Conservation (phyloP, 2,113 vertebrate species). For the Calcarius ornatus region DNA sequence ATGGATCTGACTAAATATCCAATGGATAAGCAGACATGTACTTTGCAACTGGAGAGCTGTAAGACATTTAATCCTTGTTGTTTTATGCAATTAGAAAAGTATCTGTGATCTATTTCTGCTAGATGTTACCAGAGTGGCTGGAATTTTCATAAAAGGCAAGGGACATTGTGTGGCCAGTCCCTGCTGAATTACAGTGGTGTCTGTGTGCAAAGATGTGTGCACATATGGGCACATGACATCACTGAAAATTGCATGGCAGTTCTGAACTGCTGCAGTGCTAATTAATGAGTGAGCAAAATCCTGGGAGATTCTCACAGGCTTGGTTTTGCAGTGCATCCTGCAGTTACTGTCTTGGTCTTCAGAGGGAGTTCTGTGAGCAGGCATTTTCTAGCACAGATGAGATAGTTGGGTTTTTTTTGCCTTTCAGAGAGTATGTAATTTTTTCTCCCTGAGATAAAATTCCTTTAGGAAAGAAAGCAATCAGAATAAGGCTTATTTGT, state of each 20-base stretch:
- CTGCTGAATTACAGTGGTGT: background rate
- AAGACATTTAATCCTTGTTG: constrained; percentile 53
- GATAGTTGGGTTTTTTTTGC: background rate
- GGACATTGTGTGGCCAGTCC: background rate
- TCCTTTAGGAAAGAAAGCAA: background rate
- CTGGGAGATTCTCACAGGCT: background rate
- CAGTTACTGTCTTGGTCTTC: background rate
- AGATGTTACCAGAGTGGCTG: background rate
- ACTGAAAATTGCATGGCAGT: background rate
- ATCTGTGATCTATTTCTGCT: background rate
- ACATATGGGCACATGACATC: no score
- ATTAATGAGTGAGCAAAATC: background rate
- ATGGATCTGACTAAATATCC: constrained; percentile 93
- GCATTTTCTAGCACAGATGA: background rate
- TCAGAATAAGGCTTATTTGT: background rate
- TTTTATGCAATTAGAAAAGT: background rate
- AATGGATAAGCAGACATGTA: constrained; percentile 92
- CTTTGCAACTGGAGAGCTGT: constrained; percentile 92
- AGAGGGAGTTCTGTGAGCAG: constrained; percentile 39
- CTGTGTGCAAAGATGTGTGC: background rate
- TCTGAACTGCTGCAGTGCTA: background rate
- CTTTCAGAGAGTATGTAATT: background rate
- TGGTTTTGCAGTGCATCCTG: background rate
- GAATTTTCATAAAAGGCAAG: background rate
- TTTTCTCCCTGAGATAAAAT: background rate